A percentile compares a stretch with the other conserved stretches of the same genome.
These are phyloP conservation scores for Carcharodon carcharias DNA, from an alignment of 2,797 vertebrate genomes.

Conservation along the genomic window DNA sequence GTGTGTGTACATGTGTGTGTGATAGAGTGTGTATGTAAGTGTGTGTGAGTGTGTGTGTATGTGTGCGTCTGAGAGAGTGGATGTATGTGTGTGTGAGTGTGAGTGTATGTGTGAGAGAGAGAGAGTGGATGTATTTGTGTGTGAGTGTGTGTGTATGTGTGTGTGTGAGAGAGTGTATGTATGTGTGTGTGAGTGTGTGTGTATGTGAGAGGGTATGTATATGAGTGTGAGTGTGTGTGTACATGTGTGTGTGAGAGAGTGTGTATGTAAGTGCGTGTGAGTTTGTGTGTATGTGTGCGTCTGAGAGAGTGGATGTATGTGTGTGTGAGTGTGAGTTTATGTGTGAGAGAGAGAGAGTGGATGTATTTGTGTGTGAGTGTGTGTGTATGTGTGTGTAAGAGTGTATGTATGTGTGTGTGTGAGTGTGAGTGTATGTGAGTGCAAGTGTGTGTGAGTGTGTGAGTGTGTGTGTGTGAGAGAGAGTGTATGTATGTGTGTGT, in stretches of 20 bases:
- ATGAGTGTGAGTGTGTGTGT: constrained; percentile 40
- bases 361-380: not conserved
- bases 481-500: not conserved
- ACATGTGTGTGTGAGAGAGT: constrained; percentile 40
- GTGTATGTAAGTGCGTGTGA: not conserved
- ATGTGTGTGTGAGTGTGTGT: not conserved
- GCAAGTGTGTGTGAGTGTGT: not conserved
- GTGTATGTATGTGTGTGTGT: not conserved
- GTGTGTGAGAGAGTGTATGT: no score
- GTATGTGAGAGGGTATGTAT: constrained; percentile 37
- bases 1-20: no score
- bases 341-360: no score
- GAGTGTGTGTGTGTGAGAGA: no score
- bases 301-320: not conserved
- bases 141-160: not conserved
- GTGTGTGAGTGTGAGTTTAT: not conserved
- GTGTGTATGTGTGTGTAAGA: not conserved
- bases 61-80: no score
- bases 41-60: no score
- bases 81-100: not conserved
- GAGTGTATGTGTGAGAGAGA: not conserved
- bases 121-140: not conserved
- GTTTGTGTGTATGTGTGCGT: not conserved
- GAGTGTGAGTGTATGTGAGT: not conserved
- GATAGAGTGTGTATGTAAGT: no score